Evolutionary conservation across 2,797 vertebrate species (phyloP), one percentile per base, ranked within the genome.

Genomic region (Dromococcyx pavoninus): DNA sequence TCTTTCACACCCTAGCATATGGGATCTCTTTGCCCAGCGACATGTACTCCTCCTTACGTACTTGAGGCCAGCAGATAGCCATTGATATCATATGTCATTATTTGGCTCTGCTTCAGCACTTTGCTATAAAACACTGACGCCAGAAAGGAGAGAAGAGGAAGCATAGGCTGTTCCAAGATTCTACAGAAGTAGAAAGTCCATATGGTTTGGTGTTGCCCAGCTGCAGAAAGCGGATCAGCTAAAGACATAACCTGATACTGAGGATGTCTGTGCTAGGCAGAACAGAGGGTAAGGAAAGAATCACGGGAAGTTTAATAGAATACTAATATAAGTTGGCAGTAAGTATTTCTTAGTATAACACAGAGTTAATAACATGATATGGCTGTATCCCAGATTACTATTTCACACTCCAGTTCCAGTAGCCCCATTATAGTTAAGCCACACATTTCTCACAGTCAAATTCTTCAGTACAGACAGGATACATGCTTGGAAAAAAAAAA

Each of bases 61-160:
- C 84, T 92, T 89, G 81, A 95, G 86, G 69, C 43, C 71, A 76
- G 46, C 43, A 95, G 57, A 91, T 71, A 93, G 92, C 54, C 93
- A 91, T 50, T 69, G 41, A 75, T 75, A 81, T 22, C 61, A 86
- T 27, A 41, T 80, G 75, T 88, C 65, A 65, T 71, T 83, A 77
- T n/a, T 88, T 91, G 70, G 57, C 76, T 81, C 54, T 72, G 86
- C 58, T 90, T 93, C 76, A 95, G 54, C 37, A 53, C 18, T 94
- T 79, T 48, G 43, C 77, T 70, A n/a, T 43, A 74, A 86, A 95
- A 84, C 54, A 69, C 7, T 60, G 46, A 73, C 62, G 65, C 22
- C 73, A 86, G 50, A 86, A 72, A 88, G 54, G 18, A 88, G 53
- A 27, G 44, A 82, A 60, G 51, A 72, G 43, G 66, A 91, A 93